Evolutionary conservation across 1,140 invertebrate genomes (phyloP).

Genomic region (Laupala kohalensis): DNA sequence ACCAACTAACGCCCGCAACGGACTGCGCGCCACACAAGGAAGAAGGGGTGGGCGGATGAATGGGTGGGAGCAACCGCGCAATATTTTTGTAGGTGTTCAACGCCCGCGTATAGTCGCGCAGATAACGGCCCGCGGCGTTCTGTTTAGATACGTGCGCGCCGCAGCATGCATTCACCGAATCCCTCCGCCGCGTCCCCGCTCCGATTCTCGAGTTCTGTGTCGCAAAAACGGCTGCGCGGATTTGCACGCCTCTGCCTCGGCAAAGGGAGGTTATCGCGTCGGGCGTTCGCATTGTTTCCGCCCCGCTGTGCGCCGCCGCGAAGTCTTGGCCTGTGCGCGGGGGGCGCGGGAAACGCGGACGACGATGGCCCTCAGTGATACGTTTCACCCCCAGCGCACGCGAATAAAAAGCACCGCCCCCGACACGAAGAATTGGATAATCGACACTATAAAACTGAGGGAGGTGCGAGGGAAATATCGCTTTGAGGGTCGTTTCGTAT

Average conservation of each 20-base stretch:
- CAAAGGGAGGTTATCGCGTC: neutral
- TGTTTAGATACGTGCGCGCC: neutral
- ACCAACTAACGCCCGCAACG: neutral
- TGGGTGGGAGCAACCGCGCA: too few relatives aligned
- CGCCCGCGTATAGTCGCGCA: neutral
- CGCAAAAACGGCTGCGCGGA: neutral
- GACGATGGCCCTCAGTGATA: neutral
- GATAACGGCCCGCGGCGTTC: neutral
- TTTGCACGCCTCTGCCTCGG: too few relatives aligned
- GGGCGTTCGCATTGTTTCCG: neutral
- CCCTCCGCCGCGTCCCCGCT: neutral
- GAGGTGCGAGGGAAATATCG: too few relatives aligned
- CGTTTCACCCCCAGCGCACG: too few relatives aligned
- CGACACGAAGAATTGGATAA: neutral
- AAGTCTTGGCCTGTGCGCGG: neutral
- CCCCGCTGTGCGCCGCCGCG: too few relatives aligned
- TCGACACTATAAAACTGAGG: too few relatives aligned
- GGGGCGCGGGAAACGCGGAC: neutral
- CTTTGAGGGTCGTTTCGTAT: too few relatives aligned
- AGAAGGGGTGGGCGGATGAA: too few relatives aligned
- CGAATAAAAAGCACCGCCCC: neutral
- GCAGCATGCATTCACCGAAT: too few relatives aligned
- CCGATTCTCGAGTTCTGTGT: too few relatives aligned
- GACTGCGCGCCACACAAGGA: too few relatives aligned
- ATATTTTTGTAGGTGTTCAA: neutral